A percentile compares a stretch with the other conserved stretches of the same genome.
phyloP scores from a whole-genome alignment of 1,140 invertebrate genomes.

The Drosophila willistoni region DNA sequence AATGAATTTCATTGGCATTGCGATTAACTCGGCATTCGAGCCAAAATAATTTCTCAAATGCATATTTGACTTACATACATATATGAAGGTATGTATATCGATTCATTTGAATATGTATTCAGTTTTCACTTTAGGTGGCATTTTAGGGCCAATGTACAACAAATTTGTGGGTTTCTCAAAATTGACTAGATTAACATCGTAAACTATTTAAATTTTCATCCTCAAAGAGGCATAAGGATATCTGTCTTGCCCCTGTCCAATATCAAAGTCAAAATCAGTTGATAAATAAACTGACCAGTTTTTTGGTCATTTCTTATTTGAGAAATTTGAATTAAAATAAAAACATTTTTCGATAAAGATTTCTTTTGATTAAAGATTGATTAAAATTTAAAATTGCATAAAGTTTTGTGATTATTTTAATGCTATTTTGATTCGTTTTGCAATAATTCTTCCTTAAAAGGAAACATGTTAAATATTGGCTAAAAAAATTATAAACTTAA shows the following conservation, averaged over 20 bases:
- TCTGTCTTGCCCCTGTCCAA: not conserved
- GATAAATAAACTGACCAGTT: too few species aligned
- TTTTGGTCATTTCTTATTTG: too few species aligned
- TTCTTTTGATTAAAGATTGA: too few species aligned
- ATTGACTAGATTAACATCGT: not conserved
- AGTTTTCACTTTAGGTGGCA: not conserved
- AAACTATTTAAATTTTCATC: not conserved
- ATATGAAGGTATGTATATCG: too few species aligned
- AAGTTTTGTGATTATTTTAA: too few species aligned
- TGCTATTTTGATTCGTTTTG: too few species aligned
- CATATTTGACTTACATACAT: constrained; percentile 1
- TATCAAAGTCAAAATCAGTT: not conserved
- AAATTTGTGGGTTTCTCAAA: not conserved
- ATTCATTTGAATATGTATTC: not conserved
- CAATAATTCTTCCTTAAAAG: too few species aligned
- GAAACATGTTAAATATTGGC: too few species aligned
- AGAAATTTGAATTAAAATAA: too few species aligned
- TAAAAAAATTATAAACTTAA: too few species aligned
- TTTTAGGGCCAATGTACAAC: not conserved
- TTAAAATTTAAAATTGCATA: too few species aligned
- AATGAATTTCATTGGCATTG: constrained; percentile 54
- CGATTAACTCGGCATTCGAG: constrained; percentile 37
- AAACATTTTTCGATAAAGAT: too few species aligned
- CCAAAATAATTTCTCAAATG: constrained; percentile 51
- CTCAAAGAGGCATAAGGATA: not conserved